Evolutionary conservation across 2,113 vertebrate species (phyloP).

Genomic region (Grammomys surdaster): DNA sequence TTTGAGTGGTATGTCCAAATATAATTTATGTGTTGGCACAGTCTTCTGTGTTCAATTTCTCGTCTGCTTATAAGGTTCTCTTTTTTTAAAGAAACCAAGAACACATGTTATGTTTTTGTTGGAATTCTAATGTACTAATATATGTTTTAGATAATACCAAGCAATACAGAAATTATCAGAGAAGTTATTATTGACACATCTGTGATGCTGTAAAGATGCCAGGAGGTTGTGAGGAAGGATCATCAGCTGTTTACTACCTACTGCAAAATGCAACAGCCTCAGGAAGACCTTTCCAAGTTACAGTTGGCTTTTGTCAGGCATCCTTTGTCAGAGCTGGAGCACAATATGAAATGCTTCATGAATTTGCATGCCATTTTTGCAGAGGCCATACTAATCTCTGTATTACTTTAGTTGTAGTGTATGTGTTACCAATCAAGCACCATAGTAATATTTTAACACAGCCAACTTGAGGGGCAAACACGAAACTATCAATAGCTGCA

Average conservation of each 20-base stretch:
- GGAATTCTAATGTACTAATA: neutral
- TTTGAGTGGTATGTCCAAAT: neutral
- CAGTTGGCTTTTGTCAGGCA: neutral
- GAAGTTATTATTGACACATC: neutral
- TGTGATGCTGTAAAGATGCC: neutral
- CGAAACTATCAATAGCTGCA: neutral
- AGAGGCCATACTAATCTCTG: neutral
- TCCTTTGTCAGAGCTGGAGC: neutral
- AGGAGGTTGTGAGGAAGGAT: neutral
- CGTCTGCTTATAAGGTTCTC: neutral
- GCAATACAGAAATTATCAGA: neutral
- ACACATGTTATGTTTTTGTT: neutral
- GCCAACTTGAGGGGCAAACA: neutral
- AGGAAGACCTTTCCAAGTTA: neutral
- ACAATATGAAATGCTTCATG: neutral
- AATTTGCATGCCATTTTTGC: neutral
- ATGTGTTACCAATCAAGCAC: neutral
- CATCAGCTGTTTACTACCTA: neutral
- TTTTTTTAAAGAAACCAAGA: neutral
- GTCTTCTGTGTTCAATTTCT: neutral
- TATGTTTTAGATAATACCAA: neutral
- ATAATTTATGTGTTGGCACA: neutral
- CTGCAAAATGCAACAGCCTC: neutral
- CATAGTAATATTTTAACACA: neutral
- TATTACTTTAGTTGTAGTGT: neutral